Evolutionary conservation across 2,888 invertebrate species (phyloP).

Genomic region (Zygothrica quintamaculata): DNA sequence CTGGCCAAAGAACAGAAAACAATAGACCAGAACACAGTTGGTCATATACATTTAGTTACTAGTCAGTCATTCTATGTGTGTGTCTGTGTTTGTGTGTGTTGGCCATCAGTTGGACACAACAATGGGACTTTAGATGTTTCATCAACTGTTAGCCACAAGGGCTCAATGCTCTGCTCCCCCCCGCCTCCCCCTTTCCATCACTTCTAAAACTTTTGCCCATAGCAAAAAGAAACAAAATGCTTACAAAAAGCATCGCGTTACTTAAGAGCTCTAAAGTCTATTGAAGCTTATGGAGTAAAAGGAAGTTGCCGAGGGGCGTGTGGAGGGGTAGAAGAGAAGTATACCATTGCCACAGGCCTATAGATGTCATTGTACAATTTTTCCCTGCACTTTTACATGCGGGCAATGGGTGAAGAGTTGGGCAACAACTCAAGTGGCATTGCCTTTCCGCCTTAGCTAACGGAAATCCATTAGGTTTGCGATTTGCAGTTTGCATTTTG

Average conservation of each 20-base stretch:
- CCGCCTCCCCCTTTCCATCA: background rate
- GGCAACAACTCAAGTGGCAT: conserved; percentile 62
- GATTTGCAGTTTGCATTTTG: conserved; percentile 72
- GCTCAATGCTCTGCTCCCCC: background rate
- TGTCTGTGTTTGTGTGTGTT: conserved; percentile 20
- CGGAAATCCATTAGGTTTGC: conserved; percentile 78
- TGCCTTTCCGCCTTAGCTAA: conserved; percentile 67
- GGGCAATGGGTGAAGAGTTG: conserved; percentile 13
- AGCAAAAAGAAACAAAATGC: conserved; percentile 45
- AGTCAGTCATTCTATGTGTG: background rate
- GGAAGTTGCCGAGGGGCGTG: background rate
- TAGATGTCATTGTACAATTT: conserved; percentile 63
- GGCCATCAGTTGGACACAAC: conserved; percentile 46
- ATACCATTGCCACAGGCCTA: conserved; percentile 57
- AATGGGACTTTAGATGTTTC: conserved; percentile 36
- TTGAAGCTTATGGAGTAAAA: background rate
- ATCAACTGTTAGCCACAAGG: conserved; percentile 28
- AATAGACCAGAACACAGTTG: conserved; percentile 28
- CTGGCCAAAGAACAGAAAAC: conserved; percentile 29
- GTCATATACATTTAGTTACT: conserved; percentile 23
- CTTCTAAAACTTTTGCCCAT: conserved; percentile 40
- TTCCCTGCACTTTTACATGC: conserved; percentile 48
- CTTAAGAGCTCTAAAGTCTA: conserved; percentile 15
- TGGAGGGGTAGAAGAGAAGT: conserved; percentile 3
- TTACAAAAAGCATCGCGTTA: conserved; percentile 54